Base-by-base conservation (phyloP, 2,888 invertebrate genomes). In the Ferdinandea cuprea region DNA sequence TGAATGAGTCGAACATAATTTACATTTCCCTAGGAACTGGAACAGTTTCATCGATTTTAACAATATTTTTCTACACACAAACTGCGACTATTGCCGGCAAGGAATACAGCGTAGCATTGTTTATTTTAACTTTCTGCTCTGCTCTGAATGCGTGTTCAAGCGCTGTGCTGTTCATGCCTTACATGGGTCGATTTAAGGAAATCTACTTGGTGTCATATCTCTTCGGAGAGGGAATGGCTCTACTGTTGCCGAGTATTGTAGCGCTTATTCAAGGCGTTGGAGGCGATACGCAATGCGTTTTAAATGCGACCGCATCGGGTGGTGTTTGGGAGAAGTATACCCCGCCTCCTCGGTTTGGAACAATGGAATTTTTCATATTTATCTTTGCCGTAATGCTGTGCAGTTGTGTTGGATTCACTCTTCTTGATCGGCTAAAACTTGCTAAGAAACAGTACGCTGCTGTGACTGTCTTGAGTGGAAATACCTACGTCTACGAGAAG, bases 81-180 rank as follows among this genome's bases (percentile, higher is more conserved):
- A 95, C 94, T 0, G 91, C 92, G 0, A 17, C 86, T 1, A 85
- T 96, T 11, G 91, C 89, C 7, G 92, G 92, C 0, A 61, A 87
- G 1, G 91, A 93, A 46, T 92, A 93, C 86, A 94, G 94, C 44
- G 85, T 93, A 3, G 91, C 92, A 0, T 92, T 95, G 79, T 92
- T 96, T 17, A 86, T 92, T 30, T 90, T 96, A 8, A 94, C 94
- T 3, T 87, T 96, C 94, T 61, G 95, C 95, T 86, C 92, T 94
- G 89, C 90, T 0, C 42, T 91, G 0, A 89, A 89, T 69, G 96
- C 96, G 83, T 96, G 96, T 89, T 96, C 96, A 15, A 96, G 96
- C 85, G 96, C 96, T 0, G 96, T 97, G 72, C 92, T 96, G 11
- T 97, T 96, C 88, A 94, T 97, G 91, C 97, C 97, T 5, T 97